Conservation (phyloP, 1,140 invertebrate species). For the Ridgeia piscesae region DNA sequence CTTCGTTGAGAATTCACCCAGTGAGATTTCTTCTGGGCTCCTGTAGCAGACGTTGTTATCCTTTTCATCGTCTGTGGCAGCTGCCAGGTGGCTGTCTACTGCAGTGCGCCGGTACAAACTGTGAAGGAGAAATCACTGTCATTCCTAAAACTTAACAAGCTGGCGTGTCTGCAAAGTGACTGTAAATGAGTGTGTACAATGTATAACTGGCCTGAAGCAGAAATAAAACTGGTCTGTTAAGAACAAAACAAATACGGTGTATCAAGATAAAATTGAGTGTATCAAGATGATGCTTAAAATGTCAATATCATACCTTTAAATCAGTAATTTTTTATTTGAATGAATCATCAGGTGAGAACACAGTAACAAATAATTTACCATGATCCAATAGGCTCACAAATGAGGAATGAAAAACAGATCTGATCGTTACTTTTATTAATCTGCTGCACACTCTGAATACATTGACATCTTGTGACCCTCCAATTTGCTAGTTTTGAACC, state of each 20-base stretch:
- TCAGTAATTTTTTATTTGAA: no score
- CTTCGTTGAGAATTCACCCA: background rate
- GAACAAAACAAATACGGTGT: no score
- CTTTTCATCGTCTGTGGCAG: background rate
- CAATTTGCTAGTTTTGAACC: background rate
- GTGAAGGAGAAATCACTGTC: background rate
- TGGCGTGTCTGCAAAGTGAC: background rate
- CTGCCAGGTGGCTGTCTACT: background rate
- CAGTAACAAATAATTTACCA: no score
- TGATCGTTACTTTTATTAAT: no score
- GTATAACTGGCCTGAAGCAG: background rate
- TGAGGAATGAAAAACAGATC: no score
- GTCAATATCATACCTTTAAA: no score
- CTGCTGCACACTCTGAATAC: no score
- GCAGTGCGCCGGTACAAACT: background rate
- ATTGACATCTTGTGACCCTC: background rate
- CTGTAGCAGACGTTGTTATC: background rate
- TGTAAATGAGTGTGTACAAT: background rate
- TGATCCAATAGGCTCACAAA: no score
- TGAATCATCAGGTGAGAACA: no score
- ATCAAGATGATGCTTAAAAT: no score
- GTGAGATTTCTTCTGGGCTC: background rate
- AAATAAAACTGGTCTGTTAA: no score
- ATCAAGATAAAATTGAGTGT: no score
- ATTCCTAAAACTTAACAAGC: background rate